Percentiles rank a stretch among this genome's conserved stretches.
Conservation (phyloP, 1,140 invertebrate species). For the Anastatus disparis region DNA sequence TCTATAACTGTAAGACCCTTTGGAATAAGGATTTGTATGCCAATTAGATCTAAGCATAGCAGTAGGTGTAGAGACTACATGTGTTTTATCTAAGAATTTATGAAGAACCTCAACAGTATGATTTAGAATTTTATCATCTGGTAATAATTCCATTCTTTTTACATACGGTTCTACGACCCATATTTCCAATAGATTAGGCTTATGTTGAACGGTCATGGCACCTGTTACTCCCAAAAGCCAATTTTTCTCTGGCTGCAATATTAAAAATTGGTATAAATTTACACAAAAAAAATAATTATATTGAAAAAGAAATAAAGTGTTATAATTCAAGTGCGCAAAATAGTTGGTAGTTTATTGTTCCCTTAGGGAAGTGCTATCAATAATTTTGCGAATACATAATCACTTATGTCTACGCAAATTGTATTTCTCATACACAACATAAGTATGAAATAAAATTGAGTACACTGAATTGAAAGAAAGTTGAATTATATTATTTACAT, state of each 20-base stretch:
- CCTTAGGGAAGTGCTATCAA: too few species aligned
- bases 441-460: too few species aligned
- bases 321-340: too few species aligned
- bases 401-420: too few species aligned
- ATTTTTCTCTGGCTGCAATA: constrained; percentile 34
- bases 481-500: constrained; percentile 41
- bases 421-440: too few species aligned
- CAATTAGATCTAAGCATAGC: constrained; percentile 70
- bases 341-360: too few species aligned
- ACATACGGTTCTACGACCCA: constrained; percentile 69
- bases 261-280: too few species aligned
- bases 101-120: constrained; percentile 60
- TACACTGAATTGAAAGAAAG: too few species aligned
- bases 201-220: constrained; percentile 71
- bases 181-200: constrained; percentile 73
- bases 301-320: too few species aligned
- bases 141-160: constrained; percentile 67
- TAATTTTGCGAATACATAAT: too few species aligned
- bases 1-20: constrained; percentile 77
- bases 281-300: too few species aligned
- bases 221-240: constrained; percentile 73
- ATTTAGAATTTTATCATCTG: constrained; percentile 61
- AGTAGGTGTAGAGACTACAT: constrained; percentile 65
- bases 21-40: constrained; percentile 73
- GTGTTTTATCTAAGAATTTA: constrained; percentile 59